Base-by-base conservation (phyloP, 30 jellyfish, hydroid and myxozoan genomes). In the Turritopsis rubra region DNA sequence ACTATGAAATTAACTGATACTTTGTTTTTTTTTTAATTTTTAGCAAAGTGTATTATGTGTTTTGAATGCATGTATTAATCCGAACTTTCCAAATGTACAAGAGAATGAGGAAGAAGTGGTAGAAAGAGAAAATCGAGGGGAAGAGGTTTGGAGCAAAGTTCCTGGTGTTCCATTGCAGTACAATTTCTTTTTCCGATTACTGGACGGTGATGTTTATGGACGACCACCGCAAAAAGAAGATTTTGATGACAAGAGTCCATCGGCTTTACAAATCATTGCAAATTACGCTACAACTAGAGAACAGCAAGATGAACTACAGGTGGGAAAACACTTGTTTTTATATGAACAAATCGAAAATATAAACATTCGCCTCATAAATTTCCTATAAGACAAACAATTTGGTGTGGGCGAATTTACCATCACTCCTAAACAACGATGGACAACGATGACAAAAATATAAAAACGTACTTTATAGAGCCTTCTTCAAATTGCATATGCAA, bases 11-110 rank as follows among this genome's bases (percentile, higher is more conserved):
- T n/a, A n/a, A n/a, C n/a, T n/a, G n/a, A n/a, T n/a, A n/a, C n/a
- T n/a, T n/a, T n/a, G 65, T 53, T 65, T 52, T 23, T 66, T 19
- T 65, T 70, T 24, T 21, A 52, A 20, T 78, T 79, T 79, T 29
- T 66, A 93, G 99, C 84, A 93, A 88, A 88, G 96, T 7, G 96
- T 93, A 16, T 75, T 93, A 23, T 94, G 96, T 23, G 83, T 93
- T 65, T 78, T 93, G 28, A 94, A 93, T 75, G 53, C 94, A 66
- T 28, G 94, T 89, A 73, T 93, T 25, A 85, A 87, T 54, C 99
- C 99, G 13, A 89, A 88, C 75, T 93, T 92, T 92, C 99, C 96
- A 18, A 83, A 73, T 60, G 75, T 93, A 3, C 84, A 65, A 13
- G 75, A 83, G 16, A 90, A 88, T 9, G 82, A 53, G 8, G 96